Evolutionary conservation across 2,113 vertebrate genomes (phyloP).

Genomic region (Trogon surrucura): DNA sequence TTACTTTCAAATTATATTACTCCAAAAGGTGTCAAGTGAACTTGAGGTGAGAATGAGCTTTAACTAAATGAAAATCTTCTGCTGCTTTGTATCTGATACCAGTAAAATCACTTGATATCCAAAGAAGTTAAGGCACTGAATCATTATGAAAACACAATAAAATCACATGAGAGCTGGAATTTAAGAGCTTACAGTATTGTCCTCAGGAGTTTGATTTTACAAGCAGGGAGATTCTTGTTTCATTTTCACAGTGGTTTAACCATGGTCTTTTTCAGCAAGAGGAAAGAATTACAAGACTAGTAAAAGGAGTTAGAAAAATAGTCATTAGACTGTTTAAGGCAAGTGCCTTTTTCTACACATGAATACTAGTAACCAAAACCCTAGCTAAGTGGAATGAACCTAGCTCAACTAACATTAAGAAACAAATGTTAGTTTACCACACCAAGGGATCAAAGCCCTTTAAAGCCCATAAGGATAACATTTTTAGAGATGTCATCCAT

Average conservation of each 20-base stretch:
- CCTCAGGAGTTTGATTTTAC: background rate
- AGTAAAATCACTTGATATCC: background rate
- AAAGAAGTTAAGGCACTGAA: conserved; percentile 18
- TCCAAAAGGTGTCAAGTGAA: background rate
- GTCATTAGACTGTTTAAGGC: background rate
- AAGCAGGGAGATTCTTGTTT: background rate
- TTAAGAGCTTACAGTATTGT: background rate
- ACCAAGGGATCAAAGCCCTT: background rate
- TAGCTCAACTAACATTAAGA: background rate
- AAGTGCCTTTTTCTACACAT: background rate
- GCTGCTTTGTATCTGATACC: conserved; percentile 8
- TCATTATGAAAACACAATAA: conserved; percentile 38
- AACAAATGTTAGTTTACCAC: background rate
- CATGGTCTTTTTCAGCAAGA: background rate
- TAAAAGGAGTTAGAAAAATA: background rate
- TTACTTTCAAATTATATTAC: conserved; percentile 2
- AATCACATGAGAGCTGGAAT: background rate
- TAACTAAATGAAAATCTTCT: conserved; percentile 53
- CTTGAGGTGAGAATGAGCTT: conserved; percentile 1
- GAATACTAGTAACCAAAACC: background rate
- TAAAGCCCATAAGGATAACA: background rate
- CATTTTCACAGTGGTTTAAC: background rate
- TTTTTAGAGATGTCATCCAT: background rate
- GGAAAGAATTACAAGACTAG: background rate
- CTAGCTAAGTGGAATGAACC: background rate